Base-by-base conservation (phyloP, 2,113 vertebrate genomes). In the Phaethon lepturus region DNA sequence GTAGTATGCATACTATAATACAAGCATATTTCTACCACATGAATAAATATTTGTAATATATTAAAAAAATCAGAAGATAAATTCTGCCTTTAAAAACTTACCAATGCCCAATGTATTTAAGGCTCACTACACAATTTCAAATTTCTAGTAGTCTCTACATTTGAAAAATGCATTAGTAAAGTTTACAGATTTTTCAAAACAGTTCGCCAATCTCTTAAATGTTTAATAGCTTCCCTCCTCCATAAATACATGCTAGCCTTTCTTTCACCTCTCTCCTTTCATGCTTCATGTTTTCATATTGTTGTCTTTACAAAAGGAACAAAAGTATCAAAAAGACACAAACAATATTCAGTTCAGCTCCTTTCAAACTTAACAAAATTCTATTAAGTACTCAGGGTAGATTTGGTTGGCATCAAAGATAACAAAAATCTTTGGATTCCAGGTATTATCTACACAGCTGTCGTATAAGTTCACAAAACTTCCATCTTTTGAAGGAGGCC, bases 341-440 rank as follows among this genome's bases (percentile, higher is more conserved):
- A 88, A 75, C 35, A 50, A 68, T 58, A 88, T 35, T 67, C 64
- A 77, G 79, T 86, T 78, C 67, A 58, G 20, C n/a, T 71, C 44
- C 59, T 79, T 75, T 23, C 40, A 62, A 56, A 83, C 52, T 99
- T 98, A 99, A 82, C 98, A 99, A 88, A 99, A 99, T 95, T 99
- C 99, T 89, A 99, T 99, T 89, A 99, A 98, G 97, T 99, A 99
- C 93, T 99, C 99, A 3, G 99, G 99, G 88, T 99, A 99, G 96
- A 99, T 99, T 97, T 99, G 99, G 97, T 99, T 99, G 97, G 99
- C 99, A 97, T 99, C 99, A 69, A 99, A 99, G 93, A 99, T 99
- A 63, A 99, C 99, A 83, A 99, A 99, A 95, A 99, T 99, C 98
- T 99, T 99, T 93, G 99, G 99, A 87, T 99, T 99, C 97, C 98